Base-by-base conservation (phyloP, 2,113 vertebrate species). In the Thermophis baileyi region DNA sequence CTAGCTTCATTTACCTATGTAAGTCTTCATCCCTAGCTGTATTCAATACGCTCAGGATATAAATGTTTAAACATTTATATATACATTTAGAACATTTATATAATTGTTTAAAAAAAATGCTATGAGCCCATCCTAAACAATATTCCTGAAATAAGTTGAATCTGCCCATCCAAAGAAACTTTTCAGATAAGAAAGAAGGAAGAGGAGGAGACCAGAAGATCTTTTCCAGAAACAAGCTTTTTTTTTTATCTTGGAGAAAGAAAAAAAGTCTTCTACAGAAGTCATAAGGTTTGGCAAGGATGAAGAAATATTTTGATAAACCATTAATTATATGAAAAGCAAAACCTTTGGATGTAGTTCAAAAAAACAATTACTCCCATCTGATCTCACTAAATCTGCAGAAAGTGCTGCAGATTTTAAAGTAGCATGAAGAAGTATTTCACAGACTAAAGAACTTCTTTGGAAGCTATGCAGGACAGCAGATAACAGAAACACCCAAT, bases 221-320 rank as follows among this genome's bases (percentile, higher is more conserved):
- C 93, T 94, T 94, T 93, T 90, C 93, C 93, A 96, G 90, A 97
- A 92, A 93, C 93, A 95, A 95, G 81, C 51, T 92, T 30, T 63
- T 69, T 63, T 69, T 69, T 30, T 81, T 90, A 95, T 93, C 93
- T 95, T 63, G 49, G 89, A 92, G 94, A 89, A 94, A 81, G 55
- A 57, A 88, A 95, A 95, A 95, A 94, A 96, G 92, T 94, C 74
- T 81, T 95, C 95, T 96, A 95, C 93, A 94, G 90, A 95, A 96
- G 86, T 94, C 93, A 96, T 94, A 91, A 95, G 93, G 90, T 96
- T 96, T 94, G 95, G 94, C 90, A 92, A 96, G 94, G 92, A 97
- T 96, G 97, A 97, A 94, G 95, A 96, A 96, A 96, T 95, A 96
- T 94, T 92, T 93, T 96, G 95, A 98, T 97, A 95, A 97, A 97